A percentile compares a stretch with the other conserved stretches of the same genome.
Conservation (phyloP, 2,888 invertebrate genomes). For the Tridacna gigas region DNA sequence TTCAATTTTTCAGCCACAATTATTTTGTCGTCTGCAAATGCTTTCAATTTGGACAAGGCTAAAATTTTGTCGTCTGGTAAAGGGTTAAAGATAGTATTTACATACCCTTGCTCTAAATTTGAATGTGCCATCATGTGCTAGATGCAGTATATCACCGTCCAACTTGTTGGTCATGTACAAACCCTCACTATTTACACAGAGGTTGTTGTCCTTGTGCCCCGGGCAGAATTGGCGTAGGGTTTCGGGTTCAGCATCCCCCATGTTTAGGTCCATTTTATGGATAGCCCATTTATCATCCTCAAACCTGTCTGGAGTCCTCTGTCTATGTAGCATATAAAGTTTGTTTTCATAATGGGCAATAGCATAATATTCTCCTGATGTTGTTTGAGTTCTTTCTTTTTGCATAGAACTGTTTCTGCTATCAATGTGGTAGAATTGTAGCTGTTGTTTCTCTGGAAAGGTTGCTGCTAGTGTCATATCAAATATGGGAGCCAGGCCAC, state of each 20-base stretch:
- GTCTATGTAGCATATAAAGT: constrained; percentile 45
- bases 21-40: background rate
- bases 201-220: constrained; percentile 48
- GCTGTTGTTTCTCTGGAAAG: constrained; percentile 35
- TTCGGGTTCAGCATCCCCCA: constrained; percentile 16
- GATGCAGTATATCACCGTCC: constrained; percentile 48
- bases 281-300: constrained; percentile 46
- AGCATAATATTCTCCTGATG: constrained; percentile 46
- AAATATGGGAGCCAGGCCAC: constrained; percentile 43
- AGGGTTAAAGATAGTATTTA: background rate
- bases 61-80: background rate
- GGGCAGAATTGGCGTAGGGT: constrained; percentile 41
- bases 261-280: constrained; percentile 36
- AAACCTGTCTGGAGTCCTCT: constrained; percentile 21
- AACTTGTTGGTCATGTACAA: constrained; percentile 52
- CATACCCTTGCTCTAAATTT: constrained; percentile 41
- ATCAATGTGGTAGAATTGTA: constrained; percentile 46
- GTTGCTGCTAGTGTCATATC: constrained; percentile 44
- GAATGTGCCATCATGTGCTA: constrained; percentile 52
- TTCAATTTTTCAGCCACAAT: background rate
- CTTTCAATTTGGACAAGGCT: background rate
- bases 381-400: constrained; percentile 32
- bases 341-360: constrained; percentile 41
- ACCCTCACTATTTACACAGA: constrained; percentile 43
- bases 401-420: constrained; percentile 33